These are phyloP conservation scores for human (Homo sapiens) DNA, from an alignment of 2,113 vertebrate genomes.

Conservation along the genomic window DNA sequence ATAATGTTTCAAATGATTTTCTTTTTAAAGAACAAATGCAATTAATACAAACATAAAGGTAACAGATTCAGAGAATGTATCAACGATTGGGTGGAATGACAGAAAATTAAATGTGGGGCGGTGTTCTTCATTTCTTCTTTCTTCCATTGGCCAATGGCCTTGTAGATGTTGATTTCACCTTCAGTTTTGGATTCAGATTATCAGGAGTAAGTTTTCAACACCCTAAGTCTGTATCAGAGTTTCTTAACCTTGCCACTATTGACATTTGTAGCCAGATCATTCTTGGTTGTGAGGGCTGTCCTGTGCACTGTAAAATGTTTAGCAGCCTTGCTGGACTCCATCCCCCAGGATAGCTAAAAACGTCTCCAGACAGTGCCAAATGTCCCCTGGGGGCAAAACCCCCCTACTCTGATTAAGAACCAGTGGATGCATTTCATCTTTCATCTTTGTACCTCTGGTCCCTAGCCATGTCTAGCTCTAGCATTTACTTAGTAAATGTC, in stretches of 20 bases:
- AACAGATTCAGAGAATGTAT: background rate
- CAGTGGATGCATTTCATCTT: background rate
- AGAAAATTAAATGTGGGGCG: background rate
- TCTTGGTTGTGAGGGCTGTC: background rate
- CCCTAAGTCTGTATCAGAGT: background rate
- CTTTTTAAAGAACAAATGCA: constrained; percentile 61
- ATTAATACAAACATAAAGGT: constrained; percentile 10
- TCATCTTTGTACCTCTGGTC: background rate
- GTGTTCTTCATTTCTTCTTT: background rate
- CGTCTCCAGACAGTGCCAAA: background rate
- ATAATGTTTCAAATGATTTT: background rate
- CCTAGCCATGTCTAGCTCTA: background rate
- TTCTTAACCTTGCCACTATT: background rate
- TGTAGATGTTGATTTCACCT: background rate
- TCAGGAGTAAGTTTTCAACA: background rate
- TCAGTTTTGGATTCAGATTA: background rate
- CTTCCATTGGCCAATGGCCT: background rate
- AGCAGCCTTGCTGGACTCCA: background rate
- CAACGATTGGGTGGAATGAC: background rate
- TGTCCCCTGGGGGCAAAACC: background rate
- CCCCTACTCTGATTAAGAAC: background rate
- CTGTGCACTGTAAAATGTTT: background rate
- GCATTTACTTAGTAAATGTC: background rate
- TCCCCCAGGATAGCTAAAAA: background rate
- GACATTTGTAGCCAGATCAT: background rate